Evolutionary conservation across 2,797 vertebrate genomes (phyloP).

Genomic region (Ctenopoma multispine): DNA sequence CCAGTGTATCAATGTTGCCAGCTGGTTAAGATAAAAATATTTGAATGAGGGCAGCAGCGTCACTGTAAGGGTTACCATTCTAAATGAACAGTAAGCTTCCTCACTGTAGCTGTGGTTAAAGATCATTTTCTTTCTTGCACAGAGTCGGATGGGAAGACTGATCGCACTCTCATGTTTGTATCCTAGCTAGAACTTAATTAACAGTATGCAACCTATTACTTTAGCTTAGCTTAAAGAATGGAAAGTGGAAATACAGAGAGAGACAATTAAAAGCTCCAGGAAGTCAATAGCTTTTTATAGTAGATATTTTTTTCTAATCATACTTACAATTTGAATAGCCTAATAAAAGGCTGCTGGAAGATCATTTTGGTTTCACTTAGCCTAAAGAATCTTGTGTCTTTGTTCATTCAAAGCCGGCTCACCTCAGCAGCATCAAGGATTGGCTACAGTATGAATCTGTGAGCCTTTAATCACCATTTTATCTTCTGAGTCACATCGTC

Average conservation of each 20-base stretch:
- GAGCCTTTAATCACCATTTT: conserved; percentile 52
- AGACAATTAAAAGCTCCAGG: not conserved
- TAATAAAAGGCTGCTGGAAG: too few relatives aligned
- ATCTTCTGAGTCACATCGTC: conserved; percentile 55
- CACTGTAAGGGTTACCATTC: conserved; percentile 30
- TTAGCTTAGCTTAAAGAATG: not conserved
- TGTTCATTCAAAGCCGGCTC: conserved; percentile 41
- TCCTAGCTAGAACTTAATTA: not conserved
- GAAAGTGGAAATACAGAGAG: not conserved
- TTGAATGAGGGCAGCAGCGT: conserved; percentile 14
- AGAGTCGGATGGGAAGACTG: not conserved
- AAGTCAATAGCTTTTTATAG: too few relatives aligned
- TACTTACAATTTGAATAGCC: not conserved
- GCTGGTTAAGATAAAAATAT: conserved; percentile 60
- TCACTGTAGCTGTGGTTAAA: not conserved
- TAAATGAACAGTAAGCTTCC: conserved; percentile 19
- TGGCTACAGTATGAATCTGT: conserved; percentile 32
- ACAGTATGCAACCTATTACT: not conserved
- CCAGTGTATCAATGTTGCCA: conserved; percentile 37
- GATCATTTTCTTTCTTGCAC: not conserved
- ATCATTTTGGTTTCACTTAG: not conserved
- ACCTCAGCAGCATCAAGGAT: conserved; percentile 43
- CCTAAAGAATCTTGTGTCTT: conserved; percentile 24
- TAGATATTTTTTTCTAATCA: too few relatives aligned
- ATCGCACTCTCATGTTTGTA: not conserved